Base-by-base conservation (phyloP, 2,797 vertebrate species). In the Channallabes apus region DNA sequence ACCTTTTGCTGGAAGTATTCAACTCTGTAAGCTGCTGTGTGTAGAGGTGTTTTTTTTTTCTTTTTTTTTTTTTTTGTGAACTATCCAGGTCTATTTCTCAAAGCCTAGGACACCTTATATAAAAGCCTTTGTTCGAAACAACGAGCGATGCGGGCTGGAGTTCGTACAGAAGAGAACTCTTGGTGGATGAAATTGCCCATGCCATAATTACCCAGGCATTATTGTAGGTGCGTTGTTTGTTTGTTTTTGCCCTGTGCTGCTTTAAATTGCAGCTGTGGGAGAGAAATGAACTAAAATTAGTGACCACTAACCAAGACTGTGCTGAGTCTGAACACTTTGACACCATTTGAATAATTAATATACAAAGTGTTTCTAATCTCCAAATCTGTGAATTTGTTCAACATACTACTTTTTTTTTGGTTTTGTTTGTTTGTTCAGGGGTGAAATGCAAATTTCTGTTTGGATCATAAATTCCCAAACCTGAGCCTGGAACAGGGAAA, bases 221-320 rank as follows among this genome's bases (percentile, higher is more conserved):
- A 8, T n/a, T 17, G 68, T 38, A 46, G 59, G 58, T 29, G 20
- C 20, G 29, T 80, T 4, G 20, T 46, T 9, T 46, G 22, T 27
- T 29, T 81, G n/a, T n/a, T n/a, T 38, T 76, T 67, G 64, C 67
- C 82, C 58, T 68, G 80, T 75, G 82, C 32, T 83, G 82, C 68
- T 73, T 32, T 80, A 83, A 62, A 86, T 67, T 46, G 67, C 18
- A 67, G 82, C 12, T 6, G 9, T 51, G 4, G 24, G 75, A n/a
- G 46, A 41, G 54, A 79, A 79, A 35, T 32, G 24, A 72, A 61
- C 20, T 4, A 20, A 77, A 61, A 67, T 51, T 65, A n/a, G 56
- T 78, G 38, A 46, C 75, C 24, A 18, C 22, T 38, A 24, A n/a
- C 20, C 3, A 6, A 4, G 56, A 35, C 24, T 78, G 4, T 58